Evolutionary conservation across 2,797 vertebrate genomes (phyloP), one percentile per base, ranked within the genome.

Genomic region (Hoplostethus atlanticus): DNA sequence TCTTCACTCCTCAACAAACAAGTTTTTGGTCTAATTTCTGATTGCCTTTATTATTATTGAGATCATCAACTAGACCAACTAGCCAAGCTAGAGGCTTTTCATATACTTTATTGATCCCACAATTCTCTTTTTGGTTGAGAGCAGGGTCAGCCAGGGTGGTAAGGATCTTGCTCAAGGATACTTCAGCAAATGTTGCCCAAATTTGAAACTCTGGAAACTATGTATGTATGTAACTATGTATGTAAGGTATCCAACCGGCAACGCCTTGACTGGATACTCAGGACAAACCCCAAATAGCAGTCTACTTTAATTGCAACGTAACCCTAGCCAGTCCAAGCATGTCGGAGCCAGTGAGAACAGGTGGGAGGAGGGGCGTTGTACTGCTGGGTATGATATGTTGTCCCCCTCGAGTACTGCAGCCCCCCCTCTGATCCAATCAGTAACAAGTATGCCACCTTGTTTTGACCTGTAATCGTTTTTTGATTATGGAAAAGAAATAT

Each of bases 261-360:
- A 47, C 3, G 4, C 56, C 13, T 54, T 38, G 17, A 76, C 58
- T 4, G 38, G 62, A 53, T 3, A 28, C 64, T 47, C 51, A 63
- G 56, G 67, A 31, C 57, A 58, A 52, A 64, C 75, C 67, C 65
- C 63, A 83, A 76, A 78, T 70, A 82, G 67, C 71, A 38, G 11
- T 58, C 44, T 12, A 17, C 28, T 50, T 62, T 7, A 64, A 15
- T 0, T 7, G 8, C 40, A 28, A 16, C 76, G 67, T 48, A 68
- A 52, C 36, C 55, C 61, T 47, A 77, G 42, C 58, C 38, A 11
- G 53, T 48, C 61, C 11, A 55, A 51, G 52, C 44, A 47, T 5
- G 64, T 64, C 13, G 30, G 65, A 21, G 47, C 13, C 5, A 51
- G 6, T 28, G 30, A 28, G 60, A 61, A 50, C 68, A 66, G 25